Conservation (phyloP, 2,113 vertebrate genomes). For the Sylvietta virens region DNA sequence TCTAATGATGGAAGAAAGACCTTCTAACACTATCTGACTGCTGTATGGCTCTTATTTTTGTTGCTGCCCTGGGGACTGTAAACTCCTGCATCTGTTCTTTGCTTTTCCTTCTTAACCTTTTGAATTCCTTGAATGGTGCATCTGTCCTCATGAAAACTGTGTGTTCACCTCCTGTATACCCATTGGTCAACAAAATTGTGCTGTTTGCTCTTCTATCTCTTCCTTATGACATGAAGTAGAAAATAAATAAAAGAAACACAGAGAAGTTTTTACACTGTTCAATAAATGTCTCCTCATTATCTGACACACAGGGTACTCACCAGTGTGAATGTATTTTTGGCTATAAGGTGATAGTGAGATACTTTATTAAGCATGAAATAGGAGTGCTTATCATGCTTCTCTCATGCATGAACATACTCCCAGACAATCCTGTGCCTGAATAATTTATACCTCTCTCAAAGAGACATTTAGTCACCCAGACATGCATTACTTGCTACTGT, state of each 20-base stretch:
- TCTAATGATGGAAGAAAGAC: background rate
- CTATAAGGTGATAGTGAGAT: background rate
- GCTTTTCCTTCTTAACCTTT: background rate
- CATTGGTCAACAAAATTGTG: background rate
- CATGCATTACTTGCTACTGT: background rate
- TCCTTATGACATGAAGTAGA: background rate
- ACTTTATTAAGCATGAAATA: slow-evolving; percentile 26
- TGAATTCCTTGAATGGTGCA: background rate
- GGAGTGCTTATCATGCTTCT: background rate
- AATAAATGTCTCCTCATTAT: background rate
- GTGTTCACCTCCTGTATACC: background rate
- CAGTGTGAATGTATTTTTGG: background rate
- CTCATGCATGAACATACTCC: background rate
- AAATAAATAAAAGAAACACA: background rate
- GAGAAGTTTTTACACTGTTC: background rate
- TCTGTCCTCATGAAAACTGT: background rate
- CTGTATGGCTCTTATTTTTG: background rate
- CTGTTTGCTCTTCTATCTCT: background rate
- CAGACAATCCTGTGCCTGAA: background rate
- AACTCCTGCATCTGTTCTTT: background rate
- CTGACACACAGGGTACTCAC: background rate
- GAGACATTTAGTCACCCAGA: background rate
- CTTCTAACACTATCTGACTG: background rate
- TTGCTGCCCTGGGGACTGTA: background rate
- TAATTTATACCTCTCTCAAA: background rate